Evolutionary conservation across 2,797 vertebrate species (phyloP).

Genomic region (Xerus rutilus): DNA sequence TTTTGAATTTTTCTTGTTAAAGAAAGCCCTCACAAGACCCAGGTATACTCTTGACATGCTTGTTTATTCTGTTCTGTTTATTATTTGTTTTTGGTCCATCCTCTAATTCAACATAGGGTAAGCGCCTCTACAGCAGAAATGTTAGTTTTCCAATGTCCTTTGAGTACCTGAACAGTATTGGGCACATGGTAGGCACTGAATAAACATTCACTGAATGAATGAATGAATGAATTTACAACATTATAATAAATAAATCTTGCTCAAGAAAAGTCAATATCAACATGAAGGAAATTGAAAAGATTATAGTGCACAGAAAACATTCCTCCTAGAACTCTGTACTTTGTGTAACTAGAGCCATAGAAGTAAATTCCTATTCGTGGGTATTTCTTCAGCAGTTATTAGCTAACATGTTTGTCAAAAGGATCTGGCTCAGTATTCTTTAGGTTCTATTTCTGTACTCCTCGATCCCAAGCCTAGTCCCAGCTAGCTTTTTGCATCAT

Average conservation of each 20-base stretch:
- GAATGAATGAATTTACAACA: background rate
- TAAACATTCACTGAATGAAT: background rate
- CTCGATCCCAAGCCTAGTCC: background rate
- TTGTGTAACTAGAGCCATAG: background rate
- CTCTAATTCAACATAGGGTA: background rate
- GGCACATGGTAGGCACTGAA: background rate
- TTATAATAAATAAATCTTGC: background rate
- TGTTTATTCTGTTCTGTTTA: background rate
- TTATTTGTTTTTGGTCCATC: background rate
- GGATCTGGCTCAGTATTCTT: background rate
- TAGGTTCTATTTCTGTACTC: background rate
- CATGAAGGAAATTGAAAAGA: background rate
- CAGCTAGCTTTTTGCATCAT: background rate
- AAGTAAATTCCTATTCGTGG: background rate
- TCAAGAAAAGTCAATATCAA: constrained; percentile 25
- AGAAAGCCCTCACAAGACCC: background rate
- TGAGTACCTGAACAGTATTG: background rate
- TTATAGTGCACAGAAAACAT: background rate
- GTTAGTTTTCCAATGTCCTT: background rate
- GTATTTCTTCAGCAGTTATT: background rate
- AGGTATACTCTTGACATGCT: background rate
- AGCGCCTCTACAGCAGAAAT: background rate
- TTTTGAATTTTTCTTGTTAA: constrained; percentile 15
- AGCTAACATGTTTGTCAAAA: background rate
- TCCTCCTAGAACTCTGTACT: background rate